phyloP scores from a whole-genome alignment of 2,888 invertebrate species.

The Leucoma salicis region DNA sequence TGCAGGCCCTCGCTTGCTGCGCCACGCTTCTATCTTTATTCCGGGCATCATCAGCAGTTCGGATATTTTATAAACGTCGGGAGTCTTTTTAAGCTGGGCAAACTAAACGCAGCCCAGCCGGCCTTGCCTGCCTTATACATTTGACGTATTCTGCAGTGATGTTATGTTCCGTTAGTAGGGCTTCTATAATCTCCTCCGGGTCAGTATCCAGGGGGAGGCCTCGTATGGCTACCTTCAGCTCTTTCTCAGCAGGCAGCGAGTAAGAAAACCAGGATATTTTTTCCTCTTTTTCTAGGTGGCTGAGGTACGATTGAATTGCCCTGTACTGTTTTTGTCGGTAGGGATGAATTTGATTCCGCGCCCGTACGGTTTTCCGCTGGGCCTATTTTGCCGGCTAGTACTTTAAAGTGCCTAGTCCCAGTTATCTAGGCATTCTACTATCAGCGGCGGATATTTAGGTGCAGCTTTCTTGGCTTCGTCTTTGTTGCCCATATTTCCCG shows the following conservation, averaged over 20 bases:
- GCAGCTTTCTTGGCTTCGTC: no score
- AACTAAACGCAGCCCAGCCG: slow-evolving; percentile 14
- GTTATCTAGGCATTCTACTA: no score
- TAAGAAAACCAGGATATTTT: slow-evolving; percentile 3
- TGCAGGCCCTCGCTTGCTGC: not conserved
- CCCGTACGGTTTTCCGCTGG: no score
- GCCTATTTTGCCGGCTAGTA: no score
- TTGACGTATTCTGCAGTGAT: not conserved
- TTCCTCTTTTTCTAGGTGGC: not conserved
- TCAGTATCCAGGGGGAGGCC: not conserved
- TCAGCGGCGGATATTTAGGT: not conserved
- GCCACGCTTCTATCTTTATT: not conserved
- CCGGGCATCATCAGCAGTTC: slow-evolving; percentile 10
- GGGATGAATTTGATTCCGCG: no score
- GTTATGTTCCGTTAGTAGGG: not conserved
- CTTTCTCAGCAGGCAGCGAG: not conserved
- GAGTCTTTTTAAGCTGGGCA: not conserved
- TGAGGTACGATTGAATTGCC: not conserved
- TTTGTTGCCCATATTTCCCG: no score
- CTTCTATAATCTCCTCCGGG: not conserved
- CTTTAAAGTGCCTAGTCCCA: no score
- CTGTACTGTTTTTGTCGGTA: not conserved
- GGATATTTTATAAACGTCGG: slow-evolving; percentile 5
- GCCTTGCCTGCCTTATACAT: slow-evolving; percentile 6
- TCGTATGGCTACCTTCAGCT: slow-evolving; percentile 8